Base-by-base conservation (phyloP, 2,888 invertebrate genomes). In the Hydroisotoma schaefferi region DNA sequence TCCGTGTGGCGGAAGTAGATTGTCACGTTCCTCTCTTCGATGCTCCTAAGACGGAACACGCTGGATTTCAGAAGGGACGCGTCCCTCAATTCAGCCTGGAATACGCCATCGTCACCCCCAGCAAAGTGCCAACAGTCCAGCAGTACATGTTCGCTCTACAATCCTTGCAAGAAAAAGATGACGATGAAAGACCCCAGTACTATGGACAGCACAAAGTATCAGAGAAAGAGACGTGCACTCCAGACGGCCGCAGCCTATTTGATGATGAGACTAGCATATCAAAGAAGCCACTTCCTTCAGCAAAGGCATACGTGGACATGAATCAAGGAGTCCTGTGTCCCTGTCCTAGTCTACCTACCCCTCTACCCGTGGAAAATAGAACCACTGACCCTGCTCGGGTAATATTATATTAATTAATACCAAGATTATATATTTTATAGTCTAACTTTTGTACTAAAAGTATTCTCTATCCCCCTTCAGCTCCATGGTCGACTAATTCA, bases 21-120 rank as follows among this genome's bases (percentile, higher is more conserved):
- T 65, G 63, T 29, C 65, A 65, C 23, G 65, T 65, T 8, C 60
- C 65, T 0, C 26, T 65, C 6, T 57, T 55, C 20, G 58, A 63
- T 8, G 37, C 57, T 0, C 37, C 15, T 18, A 20, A 57, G 0
- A 29, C 38, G 8, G 47, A 47, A 1, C 1, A 15, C n/a, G 33
- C 25, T 1, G 33, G 40, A 6, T 63, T 60, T 49, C 15, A 23
- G 15, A 63, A 63, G 37, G 60, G 57, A 18, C 23, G 1, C 2
- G 58, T 60, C 12, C 63, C 63, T 20, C 37, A 58, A 20, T 23
- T 23, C 5, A 43, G 43, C 15, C 10, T 25, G 8, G 56, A 59
- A 12, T 15, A 40, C 3, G 3, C 5, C 28, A 12, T 23, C 15
- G 25, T 1, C 8, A 5, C 20, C n/a, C 15, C 12, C 4, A n/a